Evolutionary conservation across 2,797 vertebrate genomes (phyloP).

Genomic region (Coregonus suidteri): DNA sequence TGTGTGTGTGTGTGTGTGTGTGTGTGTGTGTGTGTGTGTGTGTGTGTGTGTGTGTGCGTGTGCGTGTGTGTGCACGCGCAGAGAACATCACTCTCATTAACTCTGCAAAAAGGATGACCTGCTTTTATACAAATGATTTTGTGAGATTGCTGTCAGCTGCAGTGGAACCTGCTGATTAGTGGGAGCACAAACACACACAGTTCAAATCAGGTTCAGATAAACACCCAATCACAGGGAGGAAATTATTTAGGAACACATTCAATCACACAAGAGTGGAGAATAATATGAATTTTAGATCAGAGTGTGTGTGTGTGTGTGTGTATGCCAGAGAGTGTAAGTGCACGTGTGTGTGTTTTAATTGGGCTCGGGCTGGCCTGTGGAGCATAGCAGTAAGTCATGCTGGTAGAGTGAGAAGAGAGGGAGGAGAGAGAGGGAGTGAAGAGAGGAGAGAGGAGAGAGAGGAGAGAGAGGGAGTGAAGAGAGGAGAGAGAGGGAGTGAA

Average conservation of each 20-base stretch:
- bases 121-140: constrained; percentile 52
- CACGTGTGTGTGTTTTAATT: constrained; percentile 77
- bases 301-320: constrained; percentile 27
- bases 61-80: constrained; percentile 1
- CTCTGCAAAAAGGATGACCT: constrained; percentile 37
- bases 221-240: constrained; percentile 8
- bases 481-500: constrained; percentile 45
- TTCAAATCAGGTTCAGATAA: constrained; percentile 4
- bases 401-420: constrained; percentile 58
- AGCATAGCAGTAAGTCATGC: constrained; percentile 84
- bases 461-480: constrained; percentile 30
- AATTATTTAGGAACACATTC: constrained; percentile 31
- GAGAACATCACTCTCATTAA: constrained; percentile 27
- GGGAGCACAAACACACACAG: constrained; percentile 16
- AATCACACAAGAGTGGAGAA: constrained; percentile 26
- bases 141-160: constrained; percentile 43
- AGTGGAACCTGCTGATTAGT: constrained; percentile 44
- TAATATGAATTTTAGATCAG: constrained; percentile 39
- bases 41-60: neutral
- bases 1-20: constrained; percentile 19
- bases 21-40: constrained; percentile 14
- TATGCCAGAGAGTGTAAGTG: too few species aligned
- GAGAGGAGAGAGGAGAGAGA: constrained; percentile 19
- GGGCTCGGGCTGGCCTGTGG: constrained; percentile 85
- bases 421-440: constrained; percentile 33